Conservation (phyloP, 2,888 invertebrate species). For the Apoda limacodes region DNA sequence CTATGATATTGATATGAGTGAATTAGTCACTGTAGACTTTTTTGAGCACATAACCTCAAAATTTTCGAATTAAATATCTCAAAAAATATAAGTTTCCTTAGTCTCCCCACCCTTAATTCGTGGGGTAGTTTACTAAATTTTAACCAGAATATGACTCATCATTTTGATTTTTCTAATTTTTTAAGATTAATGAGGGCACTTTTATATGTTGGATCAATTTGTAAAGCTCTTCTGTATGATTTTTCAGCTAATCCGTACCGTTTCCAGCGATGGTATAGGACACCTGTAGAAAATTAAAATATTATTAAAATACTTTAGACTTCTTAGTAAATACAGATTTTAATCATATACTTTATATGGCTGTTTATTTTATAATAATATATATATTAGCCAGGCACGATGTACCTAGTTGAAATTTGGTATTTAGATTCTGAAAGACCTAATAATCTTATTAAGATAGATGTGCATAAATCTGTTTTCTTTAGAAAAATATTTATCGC, state of each 20-base stretch:
- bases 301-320: constrained; percentile 1
- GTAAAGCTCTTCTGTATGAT: constrained; percentile 81
- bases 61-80: too few relatives aligned
- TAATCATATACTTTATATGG: neutral
- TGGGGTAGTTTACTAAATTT: too few relatives aligned
- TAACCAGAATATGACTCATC: too few relatives aligned
- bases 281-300: constrained; percentile 68
- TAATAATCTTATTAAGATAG: neutral
- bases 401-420: neutral
- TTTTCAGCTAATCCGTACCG: constrained; percentile 78
- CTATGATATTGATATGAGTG: too few relatives aligned
- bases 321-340: neutral
- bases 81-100: too few relatives aligned
- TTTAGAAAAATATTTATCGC: too few relatives aligned
- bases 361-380: neutral
- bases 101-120: too few relatives aligned
- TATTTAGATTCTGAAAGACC: neutral
- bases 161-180: constrained; percentile 26
- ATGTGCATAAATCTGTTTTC: neutral
- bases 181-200: constrained; percentile 79
- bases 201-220: constrained; percentile 75
- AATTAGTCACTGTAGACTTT: too few relatives aligned
- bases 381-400: neutral
- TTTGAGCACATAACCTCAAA: too few relatives aligned
- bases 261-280: constrained; percentile 94